Base-by-base conservation (phyloP, 1,140 invertebrate species). In the Lutraria rhynchaena region DNA sequence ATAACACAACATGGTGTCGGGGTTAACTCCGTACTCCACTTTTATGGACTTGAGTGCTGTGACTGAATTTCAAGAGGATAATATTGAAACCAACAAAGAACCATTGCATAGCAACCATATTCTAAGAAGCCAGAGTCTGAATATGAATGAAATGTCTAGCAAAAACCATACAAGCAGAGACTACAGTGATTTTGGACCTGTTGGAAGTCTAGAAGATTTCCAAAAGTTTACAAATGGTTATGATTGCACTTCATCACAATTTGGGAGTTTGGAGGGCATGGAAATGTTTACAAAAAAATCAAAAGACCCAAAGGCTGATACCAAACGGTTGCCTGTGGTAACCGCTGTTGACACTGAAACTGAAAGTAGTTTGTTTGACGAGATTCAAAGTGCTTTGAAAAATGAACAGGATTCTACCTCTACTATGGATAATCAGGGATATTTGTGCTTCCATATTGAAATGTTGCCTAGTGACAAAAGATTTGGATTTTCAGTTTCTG, bases 401-500 rank as follows among this genome's bases (percentile, higher is more conserved):
- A 53, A 81, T 17, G 57, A 31, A 57, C 31, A 73, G 1, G 51
- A 58, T 24, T 53, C 29, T 19, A 60, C 31, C 17, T 27, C 55
- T 17, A 46, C 24, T 31, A 75, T 82, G 35, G 35, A 81, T 65
- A 57, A 77, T 49, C 74, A 69, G 24, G 57, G 73, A 41, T 71
- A 83, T 61, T 35, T 78, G 17, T 70, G 60, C 24, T 73, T 83
- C 35, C 57, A 53, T 31, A 55, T 89, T 60, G 27, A 83, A 19
- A 74, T 93, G 74, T 88, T 87, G 9, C 83, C 84, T 9, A 85
- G 85, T 27, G 92, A 93, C 55, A 87, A 89, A 46, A 87, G 93
- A 55, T 94, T 93, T 86, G 93, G 93, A 9, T 94, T 94, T 78
- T 93, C 93, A 11, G 93, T 94, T 0, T 92, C 93, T 76, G 93